Evolutionary conservation across 2,888 invertebrate genomes (phyloP).

Genomic region (Lymantria dispar): DNA sequence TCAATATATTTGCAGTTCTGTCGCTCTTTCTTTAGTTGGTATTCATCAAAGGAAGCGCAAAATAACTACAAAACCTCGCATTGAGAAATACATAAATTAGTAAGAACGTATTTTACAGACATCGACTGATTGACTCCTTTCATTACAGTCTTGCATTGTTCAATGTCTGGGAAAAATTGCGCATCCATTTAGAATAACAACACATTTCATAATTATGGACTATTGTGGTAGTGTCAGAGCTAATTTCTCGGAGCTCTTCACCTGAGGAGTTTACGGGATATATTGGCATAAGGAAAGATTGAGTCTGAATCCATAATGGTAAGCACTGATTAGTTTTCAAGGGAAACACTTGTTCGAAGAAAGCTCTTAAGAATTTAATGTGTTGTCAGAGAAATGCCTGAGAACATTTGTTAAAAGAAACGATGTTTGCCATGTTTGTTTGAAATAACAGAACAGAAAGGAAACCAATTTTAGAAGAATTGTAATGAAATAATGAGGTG

Average conservation of each 20-base stretch:
- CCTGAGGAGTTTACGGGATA: constrained; percentile 57
- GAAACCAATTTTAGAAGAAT: neutral
- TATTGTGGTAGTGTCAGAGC: constrained; percentile 75
- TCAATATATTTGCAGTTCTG: constrained; percentile 34
- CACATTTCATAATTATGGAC: constrained; percentile 83
- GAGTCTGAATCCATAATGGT: constrained; percentile 59
- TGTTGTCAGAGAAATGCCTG: constrained; percentile 43
- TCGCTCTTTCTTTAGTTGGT: constrained; percentile 59
- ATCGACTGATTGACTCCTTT: constrained; percentile 80
- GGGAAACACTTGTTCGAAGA: constrained; percentile 69
- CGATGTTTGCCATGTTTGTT: constrained; percentile 3
- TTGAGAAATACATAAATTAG: constrained; percentile 68
- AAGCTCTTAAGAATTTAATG: constrained; percentile 56
- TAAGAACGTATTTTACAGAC: constrained; percentile 68
- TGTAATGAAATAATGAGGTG: too few relatives aligned
- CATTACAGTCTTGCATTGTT: constrained; percentile 77
- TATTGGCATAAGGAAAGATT: constrained; percentile 60
- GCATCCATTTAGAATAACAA: constrained; percentile 72
- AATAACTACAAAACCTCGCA: constrained; percentile 37
- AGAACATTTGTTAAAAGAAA: constrained; percentile 35
- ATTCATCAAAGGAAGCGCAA: constrained; percentile 42
- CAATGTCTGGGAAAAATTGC: constrained; percentile 73
- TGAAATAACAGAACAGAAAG: neutral
- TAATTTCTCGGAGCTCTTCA: constrained; percentile 65
- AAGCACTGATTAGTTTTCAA: constrained; percentile 74